Percentiles rank a stretch among this genome's conserved stretches.
phyloP scores from a whole-genome alignment of 2,113 vertebrate species.

The Vombatus ursinus region DNA sequence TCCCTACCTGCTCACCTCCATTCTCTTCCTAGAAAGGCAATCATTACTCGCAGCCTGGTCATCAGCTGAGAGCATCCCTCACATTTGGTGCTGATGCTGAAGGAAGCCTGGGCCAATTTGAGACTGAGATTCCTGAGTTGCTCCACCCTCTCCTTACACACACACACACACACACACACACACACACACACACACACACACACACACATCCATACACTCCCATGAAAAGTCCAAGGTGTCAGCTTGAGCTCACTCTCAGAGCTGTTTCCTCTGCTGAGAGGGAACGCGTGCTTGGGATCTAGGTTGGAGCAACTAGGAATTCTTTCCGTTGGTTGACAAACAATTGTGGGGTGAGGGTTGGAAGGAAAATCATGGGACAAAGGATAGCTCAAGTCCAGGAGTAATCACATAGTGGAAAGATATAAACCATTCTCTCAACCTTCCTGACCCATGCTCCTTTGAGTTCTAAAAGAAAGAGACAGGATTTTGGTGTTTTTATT shows the following conservation, averaged over 20 bases:
- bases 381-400: background rate
- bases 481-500: background rate
- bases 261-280: background rate
- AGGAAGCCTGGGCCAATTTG: too few species aligned
- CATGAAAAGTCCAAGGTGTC: too few species aligned
- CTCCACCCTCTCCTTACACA: too few species aligned
- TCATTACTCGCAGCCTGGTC: too few species aligned
- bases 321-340: background rate
- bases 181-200: too few species aligned
- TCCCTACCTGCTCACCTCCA: too few species aligned
- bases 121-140: too few species aligned
- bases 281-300: background rate
- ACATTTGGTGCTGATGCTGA: too few species aligned
- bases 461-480: background rate
- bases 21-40: too few species aligned
- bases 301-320: background rate
- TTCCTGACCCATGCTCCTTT: background rate
- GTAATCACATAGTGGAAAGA: background rate
- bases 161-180: too few species aligned
- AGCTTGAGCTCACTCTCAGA: background rate
- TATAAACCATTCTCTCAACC: background rate
- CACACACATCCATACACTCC: background rate
- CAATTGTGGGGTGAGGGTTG: background rate
- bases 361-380: background rate
- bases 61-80: too few species aligned